phyloP scores from a whole-genome alignment of 2,888 invertebrate genomes.

The Lottia scabra region DNA sequence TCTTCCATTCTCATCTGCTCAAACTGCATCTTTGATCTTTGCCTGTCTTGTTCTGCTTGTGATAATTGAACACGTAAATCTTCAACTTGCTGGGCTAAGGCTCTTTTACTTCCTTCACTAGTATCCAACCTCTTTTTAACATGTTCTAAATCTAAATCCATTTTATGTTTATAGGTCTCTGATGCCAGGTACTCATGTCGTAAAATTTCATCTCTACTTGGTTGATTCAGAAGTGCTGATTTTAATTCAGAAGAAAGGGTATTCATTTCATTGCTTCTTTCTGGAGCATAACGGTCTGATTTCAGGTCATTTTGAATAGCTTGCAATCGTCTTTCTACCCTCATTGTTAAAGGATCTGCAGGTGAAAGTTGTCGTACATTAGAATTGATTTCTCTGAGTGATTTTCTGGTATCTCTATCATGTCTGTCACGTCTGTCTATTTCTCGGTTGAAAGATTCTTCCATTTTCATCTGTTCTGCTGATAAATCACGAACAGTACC shows the following conservation, averaged over 20 bases:
- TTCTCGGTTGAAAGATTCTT: conserved; percentile 56
- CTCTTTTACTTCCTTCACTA: conserved; percentile 58
- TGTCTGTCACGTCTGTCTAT: conserved; percentile 57
- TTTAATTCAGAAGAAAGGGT: conserved; percentile 59
- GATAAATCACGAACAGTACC: conserved; percentile 63
- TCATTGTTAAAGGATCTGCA: conserved; percentile 43
- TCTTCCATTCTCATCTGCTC: conserved; percentile 55
- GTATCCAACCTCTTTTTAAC: conserved; percentile 60
- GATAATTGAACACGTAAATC: conserved; percentile 55
- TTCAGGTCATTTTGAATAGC: conserved; percentile 60
- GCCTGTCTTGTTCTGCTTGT: conserved; percentile 52
- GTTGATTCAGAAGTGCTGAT: conserved; percentile 38
- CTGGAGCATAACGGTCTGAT: conserved; percentile 46
- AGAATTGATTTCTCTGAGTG: conserved; percentile 48
- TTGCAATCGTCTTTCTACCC: conserved; percentile 58
- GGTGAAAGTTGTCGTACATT: conserved; percentile 41
- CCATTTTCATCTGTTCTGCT: conserved; percentile 60
- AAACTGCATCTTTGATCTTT: conserved; percentile 46
- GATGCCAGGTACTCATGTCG: conserved; percentile 44
- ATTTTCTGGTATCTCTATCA: conserved; percentile 51
- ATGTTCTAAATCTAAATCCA: conserved; percentile 57
- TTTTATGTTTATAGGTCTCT: conserved; percentile 53
- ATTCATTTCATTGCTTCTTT: conserved; percentile 52
- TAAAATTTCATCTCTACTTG: conserved; percentile 42
- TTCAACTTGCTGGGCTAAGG: conserved; percentile 59